Conservation (phyloP, 1,140 invertebrate species). For the Lasaia peninsularis region DNA sequence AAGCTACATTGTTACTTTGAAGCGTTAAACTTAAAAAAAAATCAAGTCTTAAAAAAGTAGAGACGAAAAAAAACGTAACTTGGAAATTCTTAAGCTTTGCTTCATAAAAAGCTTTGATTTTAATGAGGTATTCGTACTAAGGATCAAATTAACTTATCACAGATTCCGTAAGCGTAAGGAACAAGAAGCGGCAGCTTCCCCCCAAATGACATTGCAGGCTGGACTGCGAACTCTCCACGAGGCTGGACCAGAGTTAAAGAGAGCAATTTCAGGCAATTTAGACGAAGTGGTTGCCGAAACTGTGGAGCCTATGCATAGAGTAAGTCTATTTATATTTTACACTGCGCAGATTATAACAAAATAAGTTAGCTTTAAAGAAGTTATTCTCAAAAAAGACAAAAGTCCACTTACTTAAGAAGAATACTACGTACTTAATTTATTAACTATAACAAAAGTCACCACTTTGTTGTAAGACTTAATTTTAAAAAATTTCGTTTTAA, state of each 20-base stretch:
- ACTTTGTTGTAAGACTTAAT: too few species aligned
- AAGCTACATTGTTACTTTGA: too few species aligned
- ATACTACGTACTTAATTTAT: too few species aligned
- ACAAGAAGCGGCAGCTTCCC: constrained; percentile 90
- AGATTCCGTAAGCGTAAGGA: constrained; percentile 99
- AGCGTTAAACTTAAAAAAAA: too few species aligned
- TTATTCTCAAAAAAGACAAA: too few species aligned
- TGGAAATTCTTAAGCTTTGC: not conserved
- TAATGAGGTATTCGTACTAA: constrained; percentile 11
- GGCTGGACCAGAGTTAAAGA: constrained; percentile 97
- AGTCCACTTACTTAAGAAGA: too few species aligned
- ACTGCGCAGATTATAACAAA: too few species aligned
- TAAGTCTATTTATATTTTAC: constrained; percentile 70
- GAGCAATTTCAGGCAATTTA: constrained; percentile 97
- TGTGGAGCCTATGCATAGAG: constrained; percentile 96
- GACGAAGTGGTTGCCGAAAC: constrained; percentile 93
- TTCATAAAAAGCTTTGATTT: not conserved
- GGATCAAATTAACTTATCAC: not conserved
- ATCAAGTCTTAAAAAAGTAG: too few species aligned
- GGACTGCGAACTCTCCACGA: constrained; percentile 97
- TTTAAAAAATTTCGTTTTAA: too few species aligned
- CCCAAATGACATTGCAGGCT: constrained; percentile 88
- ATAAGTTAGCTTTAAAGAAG: too few species aligned
- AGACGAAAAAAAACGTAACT: not conserved
- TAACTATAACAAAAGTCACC: too few species aligned